Base-by-base conservation (phyloP, 2,888 invertebrate species). In the Herminia tarsipennalis region DNA sequence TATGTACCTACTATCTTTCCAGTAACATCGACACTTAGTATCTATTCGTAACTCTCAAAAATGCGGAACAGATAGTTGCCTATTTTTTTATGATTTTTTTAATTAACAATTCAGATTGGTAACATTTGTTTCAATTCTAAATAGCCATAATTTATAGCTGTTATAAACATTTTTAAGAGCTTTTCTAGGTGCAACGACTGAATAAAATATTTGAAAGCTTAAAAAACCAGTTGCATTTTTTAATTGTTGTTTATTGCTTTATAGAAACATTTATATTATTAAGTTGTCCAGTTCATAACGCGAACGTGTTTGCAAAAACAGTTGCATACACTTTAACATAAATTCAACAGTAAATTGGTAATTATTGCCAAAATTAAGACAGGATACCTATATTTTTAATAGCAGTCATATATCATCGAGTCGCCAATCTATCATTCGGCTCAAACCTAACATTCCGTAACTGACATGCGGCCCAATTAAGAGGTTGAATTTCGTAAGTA, bases 401-500 rank as follows among this genome's bases (percentile, higher is more conserved):
- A 42, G 32, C 32, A 1, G 1, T 13, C 18, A 8, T n/a, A 47
- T 33, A 61, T 46, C 28, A 27, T 29, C 9, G 56, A 40, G 13
- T 56, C 28, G 44, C 49, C 0, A 0, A 16, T 9, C 48, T 38
- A 9, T 8, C 42, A 36, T 42, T 32, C 42, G 22, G 4, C 35
- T 13, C 52, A 25, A 50, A 4, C 66, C 51, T 66, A 47, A 70
- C 64, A 72, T 66, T 60, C 59, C 64, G 54, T 56, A 66, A 56
- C 58, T 66, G 73, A 72, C 74, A 66, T 43, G 40, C 68, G 66
- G 63, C 73, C 71, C 73, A 74, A 76, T 74, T 76, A 75, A 72
- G 69, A 65, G 52, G 56, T 63, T 60, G 67, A 70, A 76, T 81
- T 80, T 81, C 78, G 78, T 76, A 79, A 83, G 70, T 68, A 70